Conservation (phyloP, 2,113 vertebrate genomes). For the Albula goreensis region DNA sequence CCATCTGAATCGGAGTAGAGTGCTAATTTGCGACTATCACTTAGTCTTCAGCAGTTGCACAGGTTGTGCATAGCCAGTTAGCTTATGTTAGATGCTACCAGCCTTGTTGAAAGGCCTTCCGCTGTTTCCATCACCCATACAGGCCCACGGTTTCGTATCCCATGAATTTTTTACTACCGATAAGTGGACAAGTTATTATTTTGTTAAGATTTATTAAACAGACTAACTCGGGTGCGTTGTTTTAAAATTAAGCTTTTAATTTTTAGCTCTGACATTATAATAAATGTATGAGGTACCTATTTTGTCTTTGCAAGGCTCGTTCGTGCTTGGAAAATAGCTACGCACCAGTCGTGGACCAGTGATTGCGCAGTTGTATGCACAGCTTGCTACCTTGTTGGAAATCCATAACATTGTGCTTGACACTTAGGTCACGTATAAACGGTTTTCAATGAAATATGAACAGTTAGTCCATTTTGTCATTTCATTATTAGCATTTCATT, state of each 20-base stretch:
- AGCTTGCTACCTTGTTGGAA: constrained; percentile 38
- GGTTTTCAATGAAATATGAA: no score
- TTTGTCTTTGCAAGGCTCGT: not conserved
- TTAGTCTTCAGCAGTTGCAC: not conserved
- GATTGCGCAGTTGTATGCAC: constrained; percentile 65
- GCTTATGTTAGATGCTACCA: not conserved
- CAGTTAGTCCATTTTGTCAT: no score
- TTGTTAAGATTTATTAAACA: no score
- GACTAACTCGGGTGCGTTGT: no score
- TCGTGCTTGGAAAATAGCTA: constrained; percentile 21
- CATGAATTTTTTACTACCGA: not conserved
- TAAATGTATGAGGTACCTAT: no score
- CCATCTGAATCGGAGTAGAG: not conserved
- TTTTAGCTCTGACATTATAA: no score
- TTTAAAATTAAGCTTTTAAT: no score
- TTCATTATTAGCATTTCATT: no score
- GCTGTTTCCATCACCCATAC: not conserved
- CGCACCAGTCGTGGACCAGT: constrained; percentile 53
- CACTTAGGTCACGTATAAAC: no score
- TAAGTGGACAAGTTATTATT: no score
- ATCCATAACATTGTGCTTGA: not conserved
- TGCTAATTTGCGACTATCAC: not conserved
- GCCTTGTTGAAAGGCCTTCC: constrained; percentile 40
- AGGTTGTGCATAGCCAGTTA: not conserved
- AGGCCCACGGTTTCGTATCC: constrained; percentile 24